Evolutionary conservation across 2,888 invertebrate genomes (phyloP).

Genomic region (Bombylius discolor): DNA sequence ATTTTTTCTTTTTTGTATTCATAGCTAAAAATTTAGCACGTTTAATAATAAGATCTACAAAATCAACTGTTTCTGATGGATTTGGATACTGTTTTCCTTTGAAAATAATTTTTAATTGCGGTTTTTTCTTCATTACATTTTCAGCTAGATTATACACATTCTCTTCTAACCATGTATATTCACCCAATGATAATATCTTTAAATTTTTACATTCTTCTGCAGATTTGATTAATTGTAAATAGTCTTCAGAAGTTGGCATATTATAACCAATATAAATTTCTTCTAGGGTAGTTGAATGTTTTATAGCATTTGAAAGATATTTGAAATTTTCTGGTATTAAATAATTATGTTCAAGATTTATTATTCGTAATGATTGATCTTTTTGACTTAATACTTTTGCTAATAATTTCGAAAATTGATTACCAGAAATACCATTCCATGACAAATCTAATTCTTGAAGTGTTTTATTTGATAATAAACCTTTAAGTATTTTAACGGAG

Average conservation of each 20-base stretch:
- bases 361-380: background rate
- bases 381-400: background rate
- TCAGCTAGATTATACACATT: background rate
- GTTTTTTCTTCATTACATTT: background rate
- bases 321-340: conserved; percentile 2
- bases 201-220: background rate
- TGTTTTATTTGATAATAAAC: conserved; percentile 6
- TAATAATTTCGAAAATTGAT: conserved; percentile 1
- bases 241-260: background rate
- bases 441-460: conserved; percentile 10
- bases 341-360: conserved; percentile 10
- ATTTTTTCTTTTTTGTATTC: conserved; percentile 12
- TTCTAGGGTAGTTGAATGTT: conserved; percentile 2
- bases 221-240: conserved; percentile 3
- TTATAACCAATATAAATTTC: conserved; percentile 14
- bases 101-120: conserved; percentile 7
- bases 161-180: conserved; percentile 5
- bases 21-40: conserved; percentile 12
- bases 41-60: conserved; percentile 8
- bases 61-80: conserved; percentile 10
- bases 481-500: conserved; percentile 4
- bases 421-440: conserved; percentile 13
- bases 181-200: conserved; percentile 8
- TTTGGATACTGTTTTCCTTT: conserved; percentile 8
- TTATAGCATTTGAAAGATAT: conserved; percentile 1